Percentiles rank a stretch among this genome's conserved stretches.
phyloP scores from a whole-genome alignment of 2,797 vertebrate genomes.

The Syngnathus acus region DNA sequence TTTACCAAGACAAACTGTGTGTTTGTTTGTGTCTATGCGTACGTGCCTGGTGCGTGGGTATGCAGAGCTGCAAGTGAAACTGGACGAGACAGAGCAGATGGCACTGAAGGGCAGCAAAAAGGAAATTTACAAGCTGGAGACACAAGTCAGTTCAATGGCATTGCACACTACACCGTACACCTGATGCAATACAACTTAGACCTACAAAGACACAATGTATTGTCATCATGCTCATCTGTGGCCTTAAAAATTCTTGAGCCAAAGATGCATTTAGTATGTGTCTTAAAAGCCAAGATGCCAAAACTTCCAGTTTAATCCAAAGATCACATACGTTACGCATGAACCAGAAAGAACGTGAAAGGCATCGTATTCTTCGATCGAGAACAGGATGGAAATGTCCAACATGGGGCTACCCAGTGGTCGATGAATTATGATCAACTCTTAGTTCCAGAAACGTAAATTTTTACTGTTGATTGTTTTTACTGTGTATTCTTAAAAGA shows the following conservation, averaged over 20 bases:
- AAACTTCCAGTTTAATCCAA: too few relatives aligned
- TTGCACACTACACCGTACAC: neutral
- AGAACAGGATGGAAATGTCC: too few relatives aligned
- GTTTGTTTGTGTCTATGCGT: neutral
- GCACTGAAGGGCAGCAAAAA: constrained; percentile 88
- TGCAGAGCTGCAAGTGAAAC: constrained; percentile 80
- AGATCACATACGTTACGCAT: too few relatives aligned
- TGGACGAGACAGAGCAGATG: constrained; percentile 84
- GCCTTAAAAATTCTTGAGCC: neutral
- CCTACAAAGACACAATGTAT: neutral
- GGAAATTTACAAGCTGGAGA: constrained; percentile 83
- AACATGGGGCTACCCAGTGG: too few relatives aligned
- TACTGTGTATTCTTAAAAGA: too few relatives aligned
- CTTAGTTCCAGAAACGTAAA: too few relatives aligned
- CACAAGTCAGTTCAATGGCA: constrained; percentile 64
- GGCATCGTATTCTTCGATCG: too few relatives aligned
- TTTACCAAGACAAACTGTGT: neutral
- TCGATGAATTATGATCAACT: too few relatives aligned
- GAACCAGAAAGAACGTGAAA: too few relatives aligned
- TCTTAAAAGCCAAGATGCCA: too few relatives aligned
- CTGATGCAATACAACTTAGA: neutral
- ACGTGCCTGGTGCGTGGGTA: neutral
- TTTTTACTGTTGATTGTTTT: too few relatives aligned
- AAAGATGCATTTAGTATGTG: neutral
- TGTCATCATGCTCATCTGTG: too few relatives aligned